Conservation (phyloP, 2,797 vertebrate species). For the Pangasius mekongensis region DNA sequence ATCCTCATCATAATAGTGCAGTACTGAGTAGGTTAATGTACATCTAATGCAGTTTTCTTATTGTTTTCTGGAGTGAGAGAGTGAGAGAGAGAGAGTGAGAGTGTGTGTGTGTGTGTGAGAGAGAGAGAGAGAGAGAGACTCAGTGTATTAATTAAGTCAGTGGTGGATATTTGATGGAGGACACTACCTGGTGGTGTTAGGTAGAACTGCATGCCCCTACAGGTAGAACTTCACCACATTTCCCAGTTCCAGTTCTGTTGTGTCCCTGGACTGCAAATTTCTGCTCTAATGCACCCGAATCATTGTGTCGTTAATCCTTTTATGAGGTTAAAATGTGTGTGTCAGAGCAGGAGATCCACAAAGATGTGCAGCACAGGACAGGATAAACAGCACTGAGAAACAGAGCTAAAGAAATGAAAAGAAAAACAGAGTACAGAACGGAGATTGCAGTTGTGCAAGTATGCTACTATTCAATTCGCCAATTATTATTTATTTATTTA, state of each 20-base stretch:
- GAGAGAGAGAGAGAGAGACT: neutral
- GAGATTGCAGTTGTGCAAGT: neutral
- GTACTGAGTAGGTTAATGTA: neutral
- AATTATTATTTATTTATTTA: neutral
- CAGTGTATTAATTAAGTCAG: neutral
- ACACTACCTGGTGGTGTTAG: conserved; percentile 33
- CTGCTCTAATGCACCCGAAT: neutral
- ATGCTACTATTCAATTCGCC: neutral
- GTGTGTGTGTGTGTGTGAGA: neutral
- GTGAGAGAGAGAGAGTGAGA: neutral
- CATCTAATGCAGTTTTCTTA: neutral
- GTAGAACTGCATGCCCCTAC: conserved; percentile 9
- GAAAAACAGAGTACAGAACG: neutral
- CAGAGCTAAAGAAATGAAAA: neutral
- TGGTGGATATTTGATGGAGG: neutral
- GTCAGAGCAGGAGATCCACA: neutral
- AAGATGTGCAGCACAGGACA: neutral
- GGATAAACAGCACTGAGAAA: neutral
- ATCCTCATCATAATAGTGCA: neutral
- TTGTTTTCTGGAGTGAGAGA: neutral
- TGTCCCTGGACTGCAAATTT: neutral
- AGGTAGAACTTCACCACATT: neutral
- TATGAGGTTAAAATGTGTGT: neutral
- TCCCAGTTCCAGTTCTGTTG: neutral
- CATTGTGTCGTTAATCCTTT: neutral